Conservation (phyloP, 2,113 vertebrate species). For the Eurypyga helias region DNA sequence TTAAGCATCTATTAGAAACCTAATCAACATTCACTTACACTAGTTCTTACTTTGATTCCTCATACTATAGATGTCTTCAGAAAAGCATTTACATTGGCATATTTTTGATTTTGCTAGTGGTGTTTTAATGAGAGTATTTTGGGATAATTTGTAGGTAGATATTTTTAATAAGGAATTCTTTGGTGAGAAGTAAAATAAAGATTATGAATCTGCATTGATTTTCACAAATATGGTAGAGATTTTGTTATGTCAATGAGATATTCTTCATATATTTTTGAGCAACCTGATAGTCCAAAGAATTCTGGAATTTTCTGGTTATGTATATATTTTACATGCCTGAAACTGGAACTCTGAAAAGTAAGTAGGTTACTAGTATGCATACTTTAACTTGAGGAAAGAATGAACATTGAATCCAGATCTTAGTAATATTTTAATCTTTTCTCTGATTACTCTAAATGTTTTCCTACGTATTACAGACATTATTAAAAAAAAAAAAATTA, state of each 20-base stretch:
- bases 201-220: not conserved
- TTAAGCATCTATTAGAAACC: not conserved
- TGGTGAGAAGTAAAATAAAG: not conserved
- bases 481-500: not conserved
- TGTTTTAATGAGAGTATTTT: not conserved
- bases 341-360: not conserved
- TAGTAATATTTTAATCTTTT: not conserved
- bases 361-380: not conserved
- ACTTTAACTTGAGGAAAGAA: not conserved
- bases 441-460: not conserved
- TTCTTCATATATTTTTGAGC: not conserved
- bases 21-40: not conserved
- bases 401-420: not conserved
- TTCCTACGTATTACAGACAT: not conserved
- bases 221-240: not conserved
- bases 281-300: not conserved
- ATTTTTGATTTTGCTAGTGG: not conserved
- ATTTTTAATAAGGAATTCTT: not conserved
- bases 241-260: not conserved
- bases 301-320: not conserved
- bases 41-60: not conserved
- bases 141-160: not conserved
- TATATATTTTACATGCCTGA: not conserved
- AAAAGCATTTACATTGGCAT: not conserved
- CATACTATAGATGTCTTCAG: not conserved